Evolutionary conservation across 1,140 invertebrate genomes (phyloP), one percentile per base, ranked within the genome.

Genomic region (Apis mellifera): DNA sequence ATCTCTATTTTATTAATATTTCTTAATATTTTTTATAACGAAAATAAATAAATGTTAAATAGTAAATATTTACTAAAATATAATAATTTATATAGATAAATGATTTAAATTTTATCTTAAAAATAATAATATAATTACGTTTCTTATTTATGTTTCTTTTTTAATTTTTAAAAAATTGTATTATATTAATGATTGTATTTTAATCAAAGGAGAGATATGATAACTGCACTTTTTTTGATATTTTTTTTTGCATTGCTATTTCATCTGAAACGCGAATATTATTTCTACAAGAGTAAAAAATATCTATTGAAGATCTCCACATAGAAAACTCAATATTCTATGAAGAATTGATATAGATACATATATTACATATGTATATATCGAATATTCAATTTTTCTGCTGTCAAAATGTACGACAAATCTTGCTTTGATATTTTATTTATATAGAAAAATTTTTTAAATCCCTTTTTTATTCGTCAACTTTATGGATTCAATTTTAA

Each of bases 281-380:
- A 57, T 62, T 69, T 73, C 73, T 32, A 23, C 60, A 54, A 64
- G 79, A 86, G 74, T 85, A 74, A 54, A n/a, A 42, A 42, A 32
- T 75, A 71, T 81, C 60, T 60, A 75, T 26, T 68, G 73, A 72
- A 75, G 76, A 84, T 78, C 42, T 8, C 13, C 23, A 19, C 1
- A 8, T 70, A 42, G 76, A 50, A 78, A 59, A 78, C 65, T n/a
- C 42, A 65, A 55, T 55, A 68, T 48, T 32, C 21, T 4, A 50
- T 68, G 19, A 48, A 15, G 19, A 50, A 78, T 69, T 65, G 76
- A 59, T 69, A 76, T 8, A 55, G 13, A 5, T 64, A 64, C 26
- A 19, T 64, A 64, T 26, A 4, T 57, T 57, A 57, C 15, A 17
- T 19, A 1, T 17, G n/a, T n/a, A 15, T 5, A 50, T 13, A 2